Base-by-base conservation (phyloP, 2,113 vertebrate species). In the Arothron firmamentum region DNA sequence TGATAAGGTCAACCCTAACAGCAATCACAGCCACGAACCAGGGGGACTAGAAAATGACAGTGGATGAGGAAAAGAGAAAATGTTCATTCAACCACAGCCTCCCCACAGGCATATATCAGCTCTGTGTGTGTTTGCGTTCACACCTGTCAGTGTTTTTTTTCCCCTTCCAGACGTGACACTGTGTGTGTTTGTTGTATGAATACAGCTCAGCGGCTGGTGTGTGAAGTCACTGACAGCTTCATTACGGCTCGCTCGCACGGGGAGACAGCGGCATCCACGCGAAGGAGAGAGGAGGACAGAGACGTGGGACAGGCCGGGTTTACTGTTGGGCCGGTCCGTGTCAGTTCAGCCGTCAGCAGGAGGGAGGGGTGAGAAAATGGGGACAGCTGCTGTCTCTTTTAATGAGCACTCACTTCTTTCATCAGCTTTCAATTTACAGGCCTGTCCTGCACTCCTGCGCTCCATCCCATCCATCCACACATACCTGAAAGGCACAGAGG, bases 1-100 rank as follows among this genome's bases (percentile, higher is more conserved):
- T 85, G 86, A 89, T 87, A 89, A 87, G 85, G 86, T 88, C 86
- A 88, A 62, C 65, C 68, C 72, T 61, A 74, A 85, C 80, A 57
- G 66, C 67, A 83, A 82, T 74, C 67, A 67, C 51, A 72, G 72
- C 47, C 74, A 69, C 46, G 68, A 74, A 82, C 72, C 79, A 63
- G 46, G 48, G 77, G 77, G 71, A 82, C 56, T 72, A 1, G 28
- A 69, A 70, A 79, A 72, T 71, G 79, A 82, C 77, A 79, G 75
- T 54, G 55, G 59, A 76, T 73, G 74, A 81, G 57, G 70, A 59
- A 62, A 62, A 62, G 59, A 68, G 45, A 72, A 71, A 75, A 64
- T 61, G 75, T 58, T 65, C 75, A 75, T 57, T 75, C 74, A 80
- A 59, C 70, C 79, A 53, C 56, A 62, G 57, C 81, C 31, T 70